Evolutionary conservation across 2,113 vertebrate genomes (phyloP), one percentile per base, ranked within the genome.

Genomic region (Candoia aspera): DNA sequence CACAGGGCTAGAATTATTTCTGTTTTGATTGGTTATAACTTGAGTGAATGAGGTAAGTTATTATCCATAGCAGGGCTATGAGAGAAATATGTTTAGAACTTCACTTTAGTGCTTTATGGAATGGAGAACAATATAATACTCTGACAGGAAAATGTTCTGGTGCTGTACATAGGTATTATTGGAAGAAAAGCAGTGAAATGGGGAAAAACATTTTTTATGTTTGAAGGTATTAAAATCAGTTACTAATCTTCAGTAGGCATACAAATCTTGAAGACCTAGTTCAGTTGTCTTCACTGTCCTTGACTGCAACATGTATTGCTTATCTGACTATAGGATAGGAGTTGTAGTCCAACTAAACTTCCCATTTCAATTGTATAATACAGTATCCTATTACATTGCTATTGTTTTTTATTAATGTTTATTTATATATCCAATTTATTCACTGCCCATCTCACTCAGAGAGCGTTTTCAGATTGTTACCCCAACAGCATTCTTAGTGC

Each of bases 61-160:
- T 49, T 49, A 49, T 49, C 49, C 0, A 49, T 49, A 49, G 49
- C 49, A 49, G 49, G 49, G 49, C 49, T 49, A 5, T 49, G 49
- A 49, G 49, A 49, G 4, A 10, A 26, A 59, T 91, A 46, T 26
- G 90, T 23, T 59, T 0, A 2, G 88, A 19, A 0, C 1, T 26
- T 37, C 92, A 92, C 90, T 49, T 6, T 54, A 94, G 91, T 90
- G 42, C 33, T 92, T 94, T 93, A 58, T 85, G 89, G 87, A 94
- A 84, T 11, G 26, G 62, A 29, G 86, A 55, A n/a, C 54, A 86
- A 24, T 37, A 89, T 54, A 86, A 88, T 88, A 2, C 64, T 1
- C 4, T 23, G 59, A n/a, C 29, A 73, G 29, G 68, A 73, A 10
- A 12, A 11, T 49, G 49, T 49, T 49, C 49, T 49, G 49, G 49